phyloP scores from a whole-genome alignment of 2,797 vertebrate genomes.

The Pogoniulus pusillus region DNA sequence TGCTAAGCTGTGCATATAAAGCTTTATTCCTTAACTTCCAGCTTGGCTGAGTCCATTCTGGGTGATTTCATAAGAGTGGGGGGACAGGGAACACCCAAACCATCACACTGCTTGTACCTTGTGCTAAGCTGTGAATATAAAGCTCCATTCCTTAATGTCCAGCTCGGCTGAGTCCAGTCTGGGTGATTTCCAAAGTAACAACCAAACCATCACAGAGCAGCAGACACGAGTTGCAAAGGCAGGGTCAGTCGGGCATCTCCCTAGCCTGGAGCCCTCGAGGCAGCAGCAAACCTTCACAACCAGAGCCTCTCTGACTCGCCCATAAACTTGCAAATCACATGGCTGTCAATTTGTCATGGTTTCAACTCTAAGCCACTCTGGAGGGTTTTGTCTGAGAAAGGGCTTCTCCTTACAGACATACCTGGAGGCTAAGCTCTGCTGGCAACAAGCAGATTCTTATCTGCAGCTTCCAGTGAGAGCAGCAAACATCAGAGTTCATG shows the following conservation, averaged over 20 bases:
- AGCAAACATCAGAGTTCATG: background rate
- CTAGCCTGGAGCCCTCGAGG: background rate
- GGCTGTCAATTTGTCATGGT: background rate
- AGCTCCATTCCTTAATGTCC: too few species aligned
- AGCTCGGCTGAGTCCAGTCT: too few species aligned
- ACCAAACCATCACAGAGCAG: too few species aligned
- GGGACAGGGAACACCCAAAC: too few species aligned
- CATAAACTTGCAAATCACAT: slow-evolving; percentile 22
- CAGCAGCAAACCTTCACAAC: background rate
- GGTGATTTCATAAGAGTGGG: too few species aligned
- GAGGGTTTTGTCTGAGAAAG: slow-evolving; percentile 22
- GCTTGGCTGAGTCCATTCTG: too few species aligned
- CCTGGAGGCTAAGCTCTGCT: background rate
- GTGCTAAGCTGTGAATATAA: too few species aligned
- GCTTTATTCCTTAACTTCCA: too few species aligned
- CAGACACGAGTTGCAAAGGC: background rate
- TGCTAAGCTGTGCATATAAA: too few species aligned
- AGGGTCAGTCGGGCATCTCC: background rate
- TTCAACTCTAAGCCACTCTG: background rate
- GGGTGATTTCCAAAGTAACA: too few species aligned
- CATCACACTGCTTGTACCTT: too few species aligned
- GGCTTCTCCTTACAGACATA: background rate
- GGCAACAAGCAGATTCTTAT: slow-evolving; percentile 46
- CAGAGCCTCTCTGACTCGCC: background rate
- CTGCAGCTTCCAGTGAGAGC: background rate